Conservation (phyloP, 2,797 vertebrate species). For the Labroides dimidiatus region DNA sequence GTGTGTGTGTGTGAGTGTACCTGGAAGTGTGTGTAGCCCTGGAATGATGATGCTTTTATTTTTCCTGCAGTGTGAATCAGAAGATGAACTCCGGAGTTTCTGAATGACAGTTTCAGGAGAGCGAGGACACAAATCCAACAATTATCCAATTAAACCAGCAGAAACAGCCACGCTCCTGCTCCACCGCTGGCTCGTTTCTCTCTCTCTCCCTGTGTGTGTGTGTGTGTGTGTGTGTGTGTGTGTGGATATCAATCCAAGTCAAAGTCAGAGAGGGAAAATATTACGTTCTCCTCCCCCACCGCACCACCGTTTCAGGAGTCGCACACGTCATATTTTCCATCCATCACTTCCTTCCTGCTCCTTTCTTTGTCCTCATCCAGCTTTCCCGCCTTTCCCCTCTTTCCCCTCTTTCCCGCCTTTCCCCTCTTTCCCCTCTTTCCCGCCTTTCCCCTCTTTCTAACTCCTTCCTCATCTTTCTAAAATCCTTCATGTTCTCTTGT, state of each 20-base stretch:
- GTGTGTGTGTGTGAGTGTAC: constrained; percentile 15
- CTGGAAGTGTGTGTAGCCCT: constrained; percentile 5
- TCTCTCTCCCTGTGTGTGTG: no score
- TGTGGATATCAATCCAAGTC: constrained; percentile 25
- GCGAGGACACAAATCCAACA: constrained; percentile 1
- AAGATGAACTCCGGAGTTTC: neutral
- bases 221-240: no score
- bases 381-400: no score
- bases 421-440: no score
- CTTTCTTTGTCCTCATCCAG: no score
- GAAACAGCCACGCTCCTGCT: no score
- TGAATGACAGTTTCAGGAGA: constrained; percentile 13
- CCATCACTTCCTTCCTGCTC: neutral
- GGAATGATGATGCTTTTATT: constrained; percentile 45
- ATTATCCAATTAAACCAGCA: neutral
- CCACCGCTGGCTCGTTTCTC: neutral
- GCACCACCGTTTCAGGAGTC: neutral
- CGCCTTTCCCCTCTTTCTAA: no score
- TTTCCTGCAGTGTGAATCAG: constrained; percentile 45
- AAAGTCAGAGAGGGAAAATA: constrained; percentile 17
- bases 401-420: no score
- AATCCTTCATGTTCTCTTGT: neutral
- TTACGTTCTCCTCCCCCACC: neutral
- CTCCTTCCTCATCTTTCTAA: neutral
- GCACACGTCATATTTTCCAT: neutral